These are phyloP conservation scores for Rhinophrynus dorsalis DNA, from an alignment of 2,797 vertebrate genomes.

Conservation along the genomic window DNA sequence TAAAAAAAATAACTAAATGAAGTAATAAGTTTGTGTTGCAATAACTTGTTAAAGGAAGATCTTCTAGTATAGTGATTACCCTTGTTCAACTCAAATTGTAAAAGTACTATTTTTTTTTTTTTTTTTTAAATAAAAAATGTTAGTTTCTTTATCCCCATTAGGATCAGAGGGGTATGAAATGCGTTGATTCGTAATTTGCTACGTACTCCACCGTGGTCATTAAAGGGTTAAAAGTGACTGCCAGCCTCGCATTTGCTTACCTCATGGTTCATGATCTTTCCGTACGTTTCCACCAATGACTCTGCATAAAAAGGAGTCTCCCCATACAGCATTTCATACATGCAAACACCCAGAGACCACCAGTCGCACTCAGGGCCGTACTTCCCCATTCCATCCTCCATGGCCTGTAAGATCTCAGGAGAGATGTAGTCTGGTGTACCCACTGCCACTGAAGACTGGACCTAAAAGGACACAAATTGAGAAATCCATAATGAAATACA, in stretches of 20 bases:
- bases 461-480: slow-evolving; percentile 87
- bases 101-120: too few relatives aligned
- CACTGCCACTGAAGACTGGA: slow-evolving; percentile 95
- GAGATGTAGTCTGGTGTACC: slow-evolving; percentile 98
- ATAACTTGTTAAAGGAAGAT: too few relatives aligned
- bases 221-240: too few relatives aligned
- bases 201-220: too few relatives aligned
- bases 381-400: slow-evolving; percentile 96
- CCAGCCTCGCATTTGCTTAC: slow-evolving; percentile 70
- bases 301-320: slow-evolving; percentile 97
- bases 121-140: too few relatives aligned
- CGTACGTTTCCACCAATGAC: slow-evolving; percentile 94
- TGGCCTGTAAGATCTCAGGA: slow-evolving; percentile 95
- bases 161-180: too few relatives aligned
- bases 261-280: slow-evolving; percentile 98
- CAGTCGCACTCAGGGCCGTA: slow-evolving; percentile 97
- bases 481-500: slow-evolving; percentile 30
- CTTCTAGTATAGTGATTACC: too few relatives aligned
- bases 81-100: too few relatives aligned
- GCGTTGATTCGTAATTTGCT: too few relatives aligned
- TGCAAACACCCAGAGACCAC: slow-evolving; percentile 97
- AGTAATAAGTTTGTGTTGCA: too few relatives aligned
- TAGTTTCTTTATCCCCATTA: too few relatives aligned
- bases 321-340: slow-evolving; percentile 97
- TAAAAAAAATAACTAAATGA: too few relatives aligned